Evolutionary conservation across 1,140 invertebrate genomes (phyloP).

Genomic region (Rhysida immarginata): DNA sequence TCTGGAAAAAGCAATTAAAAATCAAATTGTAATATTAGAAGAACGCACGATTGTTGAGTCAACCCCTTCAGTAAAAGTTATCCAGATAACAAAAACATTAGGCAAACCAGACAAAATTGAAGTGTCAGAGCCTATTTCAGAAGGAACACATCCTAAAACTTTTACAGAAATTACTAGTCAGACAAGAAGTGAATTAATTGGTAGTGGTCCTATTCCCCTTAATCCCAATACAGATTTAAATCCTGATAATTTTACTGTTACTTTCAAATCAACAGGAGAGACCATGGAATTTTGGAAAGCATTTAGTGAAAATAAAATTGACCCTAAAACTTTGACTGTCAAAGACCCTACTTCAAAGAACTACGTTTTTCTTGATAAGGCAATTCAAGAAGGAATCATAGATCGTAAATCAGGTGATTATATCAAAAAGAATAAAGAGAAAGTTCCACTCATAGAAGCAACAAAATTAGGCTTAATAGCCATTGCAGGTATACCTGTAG

Average conservation of each 20-base stretch:
- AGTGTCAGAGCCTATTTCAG: constrained; percentile 30
- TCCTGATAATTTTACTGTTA: constrained; percentile 31
- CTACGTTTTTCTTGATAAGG: constrained; percentile 54
- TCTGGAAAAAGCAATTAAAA: constrained; percentile 62
- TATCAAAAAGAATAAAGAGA: constrained; percentile 43
- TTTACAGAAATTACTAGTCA: constrained; percentile 9
- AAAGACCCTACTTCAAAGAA: constrained; percentile 53
- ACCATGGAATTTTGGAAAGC: constrained; percentile 47
- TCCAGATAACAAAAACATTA: constrained; percentile 43
- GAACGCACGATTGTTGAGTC: constrained; percentile 33
- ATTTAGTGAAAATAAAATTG: constrained; percentile 46
- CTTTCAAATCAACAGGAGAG: constrained; percentile 44
- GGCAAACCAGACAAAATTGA: constrained; percentile 49
- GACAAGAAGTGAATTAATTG: constrained; percentile 29
- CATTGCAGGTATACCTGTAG: constrained; percentile 38
- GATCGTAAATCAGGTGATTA: constrained; percentile 55
- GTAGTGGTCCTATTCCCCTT: constrained; percentile 48
- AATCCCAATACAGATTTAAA: constrained; percentile 53
- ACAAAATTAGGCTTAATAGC: constrained; percentile 52
- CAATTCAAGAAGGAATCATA: constrained; percentile 54
- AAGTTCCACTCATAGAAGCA: constrained; percentile 53
- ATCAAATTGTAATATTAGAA: constrained; percentile 39
- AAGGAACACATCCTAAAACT: constrained; percentile 1
- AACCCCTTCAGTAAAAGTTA: constrained; percentile 24
- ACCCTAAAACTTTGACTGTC: constrained; percentile 50